Evolutionary conservation across 2,888 invertebrate genomes (phyloP).

Genomic region (Agrochola circellaris): DNA sequence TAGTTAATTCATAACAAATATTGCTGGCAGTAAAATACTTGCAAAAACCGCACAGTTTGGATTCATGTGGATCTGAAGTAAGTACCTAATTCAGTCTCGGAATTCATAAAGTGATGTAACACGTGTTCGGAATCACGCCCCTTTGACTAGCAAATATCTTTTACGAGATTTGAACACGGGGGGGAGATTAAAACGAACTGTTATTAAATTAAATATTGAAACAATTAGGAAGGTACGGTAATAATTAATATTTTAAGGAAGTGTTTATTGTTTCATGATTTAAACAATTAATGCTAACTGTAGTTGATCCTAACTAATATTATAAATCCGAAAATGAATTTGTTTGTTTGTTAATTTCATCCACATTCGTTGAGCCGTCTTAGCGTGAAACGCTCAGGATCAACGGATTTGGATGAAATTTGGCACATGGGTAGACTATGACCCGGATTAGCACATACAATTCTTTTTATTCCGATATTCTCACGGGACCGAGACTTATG

Average conservation of each 20-base stretch:
- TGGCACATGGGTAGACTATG: too few species aligned
- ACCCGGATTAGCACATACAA: too few species aligned
- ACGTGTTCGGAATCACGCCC: conserved; percentile 27
- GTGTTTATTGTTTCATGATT: not conserved
- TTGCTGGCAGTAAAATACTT: conserved; percentile 19
- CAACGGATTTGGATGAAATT: too few species aligned
- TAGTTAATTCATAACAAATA: conserved; percentile 18
- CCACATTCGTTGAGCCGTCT: too few species aligned
- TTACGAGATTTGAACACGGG: not conserved
- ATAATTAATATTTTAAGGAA: conserved; percentile 3
- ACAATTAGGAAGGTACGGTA: not conserved
- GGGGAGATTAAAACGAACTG: not conserved
- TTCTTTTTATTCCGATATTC: too few species aligned
- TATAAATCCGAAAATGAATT: too few species aligned
- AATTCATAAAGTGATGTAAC: conserved; percentile 24
- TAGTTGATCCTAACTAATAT: not conserved
- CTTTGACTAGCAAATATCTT: conserved; percentile 25
- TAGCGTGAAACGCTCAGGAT: too few species aligned
- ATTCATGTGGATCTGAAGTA: not conserved
- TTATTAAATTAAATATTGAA: not conserved
- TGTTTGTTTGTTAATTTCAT: too few species aligned
- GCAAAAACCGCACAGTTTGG: conserved; percentile 20
- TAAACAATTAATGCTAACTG: not conserved
- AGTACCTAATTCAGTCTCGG: conserved; percentile 5
- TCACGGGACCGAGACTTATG: too few species aligned